A percentile compares a stretch with the other conserved stretches of the same genome.
Evolutionary conservation across 2,888 invertebrate species (phyloP).

Genomic region (Rhagonycha fulva): DNA sequence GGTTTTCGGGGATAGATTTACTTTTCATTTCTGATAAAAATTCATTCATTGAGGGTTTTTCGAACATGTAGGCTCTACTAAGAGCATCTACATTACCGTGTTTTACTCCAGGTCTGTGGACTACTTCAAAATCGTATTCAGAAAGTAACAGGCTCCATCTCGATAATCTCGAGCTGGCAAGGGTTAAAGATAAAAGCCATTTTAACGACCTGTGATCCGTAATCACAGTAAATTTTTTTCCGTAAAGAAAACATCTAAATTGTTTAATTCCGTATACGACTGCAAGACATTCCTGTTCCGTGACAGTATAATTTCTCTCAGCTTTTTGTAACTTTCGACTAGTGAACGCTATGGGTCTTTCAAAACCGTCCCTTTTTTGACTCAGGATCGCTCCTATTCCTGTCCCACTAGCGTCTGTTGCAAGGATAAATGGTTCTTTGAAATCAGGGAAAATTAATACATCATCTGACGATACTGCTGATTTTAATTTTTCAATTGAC

Average conservation of each 20-base stretch:
- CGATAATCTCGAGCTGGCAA: no score
- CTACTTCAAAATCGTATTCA: no score
- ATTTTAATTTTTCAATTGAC: no score
- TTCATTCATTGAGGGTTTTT: no score
- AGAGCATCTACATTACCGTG: no score
- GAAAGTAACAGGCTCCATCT: no score
- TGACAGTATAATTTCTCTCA: neutral
- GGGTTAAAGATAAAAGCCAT: neutral
- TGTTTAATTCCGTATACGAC: neutral
- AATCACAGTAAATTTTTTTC: neutral
- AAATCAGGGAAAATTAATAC: constrained; percentile 26
- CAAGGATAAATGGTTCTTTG: constrained; percentile 38
- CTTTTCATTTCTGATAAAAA: no score
- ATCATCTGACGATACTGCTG: no score
- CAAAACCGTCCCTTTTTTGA: neutral
- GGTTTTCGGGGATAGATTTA: no score
- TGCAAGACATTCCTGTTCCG: neutral
- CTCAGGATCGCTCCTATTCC: constrained; percentile 6
- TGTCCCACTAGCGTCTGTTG: constrained; percentile 43
- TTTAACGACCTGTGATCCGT: neutral
- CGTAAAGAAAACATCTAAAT: neutral
- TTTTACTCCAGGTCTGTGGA: no score
- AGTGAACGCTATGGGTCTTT: neutral
- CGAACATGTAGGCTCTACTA: no score
- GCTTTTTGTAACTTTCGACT: neutral